Evolutionary conservation across 2,113 vertebrate genomes (phyloP), one percentile per base, ranked within the genome.

Genomic region (Microtus montanus): DNA sequence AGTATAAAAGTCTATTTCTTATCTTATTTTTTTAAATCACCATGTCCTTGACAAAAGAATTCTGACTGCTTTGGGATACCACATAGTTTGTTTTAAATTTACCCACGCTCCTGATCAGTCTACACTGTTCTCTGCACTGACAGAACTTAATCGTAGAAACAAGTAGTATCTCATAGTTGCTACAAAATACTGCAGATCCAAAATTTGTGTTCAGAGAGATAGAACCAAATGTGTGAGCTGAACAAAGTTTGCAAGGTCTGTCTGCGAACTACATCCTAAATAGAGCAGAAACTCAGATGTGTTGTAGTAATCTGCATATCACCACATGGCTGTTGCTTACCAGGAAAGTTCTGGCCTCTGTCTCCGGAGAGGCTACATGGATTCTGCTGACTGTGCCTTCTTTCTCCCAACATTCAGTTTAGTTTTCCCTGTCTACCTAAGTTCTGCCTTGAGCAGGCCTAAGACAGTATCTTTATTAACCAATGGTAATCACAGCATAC

Each of bases 211-310:
- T 88, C 30, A 70, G 11, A 47, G 44, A 86, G 3, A 83, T 15
- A 83, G 33, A 22, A 83, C 30, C 14, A 47, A 12, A 93, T 68
- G 49, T 87, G 8, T 70, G 54, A 70, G 14, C 35, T 89, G 41
- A 93, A 73, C 1, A 22, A 73, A 68, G 30, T 79, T 71, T 44
- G 41, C 77, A 44, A 82, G 33, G 24, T 30, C 14, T 10, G 38
- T 68, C 78, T 92, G n/a, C 28, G 35, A n/a, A 17, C 28, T 94
- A 3, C 28, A 63, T 91, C 86, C 49, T 93, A 95, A 92, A 38
- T 86, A 68, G 35, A 68, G 35, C 41, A 92, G 47, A 91, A 38
- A 41, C 7, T 12, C 15, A n/a, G 71, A 58, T 58, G 54, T 58
- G 54, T 58, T 58, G 54, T 58, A 19, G 54, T 58, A 58, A 58